phyloP scores from a whole-genome alignment of 2,888 invertebrate genomes.

The Oxystoma pomonae region DNA sequence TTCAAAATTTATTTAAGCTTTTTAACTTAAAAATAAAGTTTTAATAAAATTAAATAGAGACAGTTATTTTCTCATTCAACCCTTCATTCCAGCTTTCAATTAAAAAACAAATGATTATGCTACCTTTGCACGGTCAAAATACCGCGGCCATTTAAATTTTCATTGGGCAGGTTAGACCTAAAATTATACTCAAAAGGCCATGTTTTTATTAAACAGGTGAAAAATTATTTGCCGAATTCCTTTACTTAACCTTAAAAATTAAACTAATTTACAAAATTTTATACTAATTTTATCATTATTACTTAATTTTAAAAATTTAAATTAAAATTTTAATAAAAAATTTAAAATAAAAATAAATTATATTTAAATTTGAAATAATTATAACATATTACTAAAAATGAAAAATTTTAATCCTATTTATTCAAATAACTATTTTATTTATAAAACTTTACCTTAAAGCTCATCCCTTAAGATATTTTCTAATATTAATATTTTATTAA shows the following conservation, averaged over 20 bases:
- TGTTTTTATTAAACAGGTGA: slow-evolving; percentile 78
- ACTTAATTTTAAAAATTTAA: slow-evolving; percentile 45
- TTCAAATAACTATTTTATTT: slow-evolving; percentile 38
- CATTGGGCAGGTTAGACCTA: slow-evolving; percentile 73
- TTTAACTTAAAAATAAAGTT: slow-evolving; percentile 61
- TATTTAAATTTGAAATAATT: slow-evolving; percentile 50
- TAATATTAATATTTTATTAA: slow-evolving; percentile 4
- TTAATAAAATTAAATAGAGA: slow-evolving; percentile 53
- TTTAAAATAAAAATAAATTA: slow-evolving; percentile 45
- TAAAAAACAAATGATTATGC: slow-evolving; percentile 78
- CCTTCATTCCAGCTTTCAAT: slow-evolving; percentile 76
- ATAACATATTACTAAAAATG: slow-evolving; percentile 49
- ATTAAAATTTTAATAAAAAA: slow-evolving; percentile 46
- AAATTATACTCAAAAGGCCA: slow-evolving; percentile 56
- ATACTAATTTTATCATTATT: slow-evolving; percentile 62
- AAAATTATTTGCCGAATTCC: slow-evolving; percentile 62
- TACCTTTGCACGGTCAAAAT: slow-evolving; percentile 76
- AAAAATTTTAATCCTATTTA: slow-evolving; percentile 57
- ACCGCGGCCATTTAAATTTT: slow-evolving; percentile 71
- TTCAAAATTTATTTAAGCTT: slow-evolving; percentile 61
- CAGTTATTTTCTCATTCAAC: slow-evolving; percentile 62
- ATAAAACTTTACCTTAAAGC: slow-evolving; percentile 21
- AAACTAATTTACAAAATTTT: slow-evolving; percentile 35
- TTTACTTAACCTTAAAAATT: slow-evolving; percentile 47
- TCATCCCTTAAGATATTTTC: slow-evolving; percentile 21